A percentile compares a stretch with the other conserved stretches of the same genome.
phyloP scores from a whole-genome alignment of 2,113 vertebrate genomes.

The Symphodus melops region DNA sequence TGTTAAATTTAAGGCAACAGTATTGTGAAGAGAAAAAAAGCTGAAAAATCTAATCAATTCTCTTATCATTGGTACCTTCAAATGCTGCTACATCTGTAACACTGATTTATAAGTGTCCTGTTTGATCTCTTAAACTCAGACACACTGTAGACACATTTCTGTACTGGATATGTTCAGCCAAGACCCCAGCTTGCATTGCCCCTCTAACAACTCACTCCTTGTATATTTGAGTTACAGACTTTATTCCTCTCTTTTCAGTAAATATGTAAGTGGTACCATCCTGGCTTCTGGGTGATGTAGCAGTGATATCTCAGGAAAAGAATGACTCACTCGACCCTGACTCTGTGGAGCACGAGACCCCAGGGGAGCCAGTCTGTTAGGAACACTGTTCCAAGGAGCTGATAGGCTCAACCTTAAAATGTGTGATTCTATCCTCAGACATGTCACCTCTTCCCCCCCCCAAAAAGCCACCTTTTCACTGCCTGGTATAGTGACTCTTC shows the following conservation, averaged over 20 bases:
- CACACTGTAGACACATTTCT: background rate
- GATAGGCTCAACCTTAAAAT: slow-evolving; percentile 71
- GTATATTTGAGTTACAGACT: slow-evolving; percentile 2
- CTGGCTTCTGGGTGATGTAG: slow-evolving; percentile 32
- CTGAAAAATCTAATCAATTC: too few species aligned
- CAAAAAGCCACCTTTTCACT: slow-evolving; percentile 50
- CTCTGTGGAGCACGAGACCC: slow-evolving; percentile 43
- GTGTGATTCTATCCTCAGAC: slow-evolving; percentile 66
- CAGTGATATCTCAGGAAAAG: slow-evolving; percentile 50
- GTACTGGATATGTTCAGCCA: background rate
- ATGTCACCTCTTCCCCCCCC: slow-evolving; percentile 48
- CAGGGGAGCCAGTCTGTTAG: slow-evolving; percentile 72
- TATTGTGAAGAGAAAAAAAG: too few species aligned
- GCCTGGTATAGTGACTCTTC: slow-evolving; percentile 21
- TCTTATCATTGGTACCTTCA: too few species aligned
- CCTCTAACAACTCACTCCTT: background rate
- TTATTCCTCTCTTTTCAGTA: slow-evolving; percentile 20
- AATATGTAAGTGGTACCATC: slow-evolving; percentile 28
- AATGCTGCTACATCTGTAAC: too few species aligned
- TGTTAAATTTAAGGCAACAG: too few species aligned
- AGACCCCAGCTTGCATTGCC: background rate
- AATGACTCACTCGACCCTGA: slow-evolving; percentile 64
- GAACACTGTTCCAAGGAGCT: slow-evolving; percentile 63
- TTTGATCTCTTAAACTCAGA: too few species aligned
- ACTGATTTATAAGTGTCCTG: too few species aligned